Conservation (phyloP, 2,113 vertebrate species). For the Perca schrenkii region DNA sequence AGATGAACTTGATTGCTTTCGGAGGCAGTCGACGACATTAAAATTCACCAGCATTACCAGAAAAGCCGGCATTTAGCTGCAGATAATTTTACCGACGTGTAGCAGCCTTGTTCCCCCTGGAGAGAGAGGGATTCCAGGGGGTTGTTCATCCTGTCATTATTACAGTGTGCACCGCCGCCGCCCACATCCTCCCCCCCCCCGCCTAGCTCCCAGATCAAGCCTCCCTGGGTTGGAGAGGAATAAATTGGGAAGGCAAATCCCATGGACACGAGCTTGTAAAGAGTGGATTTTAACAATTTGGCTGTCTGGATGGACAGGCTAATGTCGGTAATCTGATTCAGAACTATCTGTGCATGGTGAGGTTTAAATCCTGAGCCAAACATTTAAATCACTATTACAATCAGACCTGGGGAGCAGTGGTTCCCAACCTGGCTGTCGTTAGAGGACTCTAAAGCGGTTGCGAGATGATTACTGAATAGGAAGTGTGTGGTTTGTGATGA, state of each 20-base stretch:
- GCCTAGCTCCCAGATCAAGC: constrained; percentile 38
- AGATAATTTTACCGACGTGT: constrained; percentile 54
- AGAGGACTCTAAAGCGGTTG: not conserved
- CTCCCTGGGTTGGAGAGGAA: constrained; percentile 41
- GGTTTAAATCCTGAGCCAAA: constrained; percentile 3
- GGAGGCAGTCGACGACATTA: constrained; percentile 25
- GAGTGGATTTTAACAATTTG: constrained; percentile 46
- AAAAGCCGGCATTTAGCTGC: constrained; percentile 55
- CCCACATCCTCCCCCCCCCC: constrained; percentile 24
- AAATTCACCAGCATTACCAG: constrained; percentile 57
- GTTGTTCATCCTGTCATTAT: constrained; percentile 70
- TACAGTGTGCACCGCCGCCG: constrained; percentile 30
- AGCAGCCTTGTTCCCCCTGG: constrained; percentile 52
- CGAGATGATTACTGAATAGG: not conserved
- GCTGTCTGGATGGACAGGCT: constrained; percentile 36
- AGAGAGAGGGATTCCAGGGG: constrained; percentile 48
- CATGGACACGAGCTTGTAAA: constrained; percentile 34
- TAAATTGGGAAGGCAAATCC: constrained; percentile 61
- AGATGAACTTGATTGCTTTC: constrained; percentile 57
- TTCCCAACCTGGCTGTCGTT: not conserved
- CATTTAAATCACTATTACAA: not conserved
- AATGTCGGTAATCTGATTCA: constrained; percentile 28
- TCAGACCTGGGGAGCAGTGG: not conserved
- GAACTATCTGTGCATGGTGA: not conserved
- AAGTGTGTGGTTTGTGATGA: not conserved